A percentile compares a stretch with the other conserved stretches of the same genome.
Conservation (phyloP, 2,888 invertebrate genomes). For the Ormyrus thymus region DNA sequence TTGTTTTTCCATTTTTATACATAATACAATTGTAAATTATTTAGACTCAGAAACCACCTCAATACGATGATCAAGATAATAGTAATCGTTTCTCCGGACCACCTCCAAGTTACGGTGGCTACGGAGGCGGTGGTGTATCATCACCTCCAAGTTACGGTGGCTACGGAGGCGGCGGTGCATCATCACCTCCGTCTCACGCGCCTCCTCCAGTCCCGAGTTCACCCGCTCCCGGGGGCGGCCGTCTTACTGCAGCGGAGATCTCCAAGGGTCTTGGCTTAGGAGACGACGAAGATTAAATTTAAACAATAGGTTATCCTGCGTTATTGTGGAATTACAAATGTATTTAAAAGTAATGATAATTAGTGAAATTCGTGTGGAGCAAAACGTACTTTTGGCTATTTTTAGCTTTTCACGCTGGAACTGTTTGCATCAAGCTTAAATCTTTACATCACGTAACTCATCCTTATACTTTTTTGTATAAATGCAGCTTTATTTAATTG, state of each 20-base stretch:
- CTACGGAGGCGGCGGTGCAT: slow-evolving; percentile 44
- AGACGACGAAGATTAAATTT: slow-evolving; percentile 64
- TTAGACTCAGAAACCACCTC: slow-evolving; percentile 59
- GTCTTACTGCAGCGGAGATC: slow-evolving; percentile 71
- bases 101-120: slow-evolving; percentile 37
- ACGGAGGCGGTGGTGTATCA: slow-evolving; percentile 44
- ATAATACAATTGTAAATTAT: too few species aligned
- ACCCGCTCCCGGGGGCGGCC: slow-evolving; percentile 63
- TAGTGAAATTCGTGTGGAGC: neutral
- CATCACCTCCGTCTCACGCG: slow-evolving; percentile 53
- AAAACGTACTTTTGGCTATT: neutral
- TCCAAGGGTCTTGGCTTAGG: slow-evolving; percentile 71
- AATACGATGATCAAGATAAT: slow-evolving; percentile 27
- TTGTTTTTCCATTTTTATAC: too few species aligned
- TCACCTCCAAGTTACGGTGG: slow-evolving; percentile 48
- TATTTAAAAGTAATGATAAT: neutral
- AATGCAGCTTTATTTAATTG: neutral
- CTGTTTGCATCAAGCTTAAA: too few species aligned
- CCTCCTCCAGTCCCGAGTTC: slow-evolving; percentile 59
- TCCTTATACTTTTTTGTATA: neutral
- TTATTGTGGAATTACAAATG: neutral
- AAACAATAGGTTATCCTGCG: neutral
- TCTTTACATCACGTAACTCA: too few species aligned
- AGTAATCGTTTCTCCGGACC: slow-evolving; percentile 53
- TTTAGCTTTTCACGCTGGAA: neutral